Evolutionary conservation across 2,888 invertebrate species (phyloP), one percentile per base, ranked within the genome.

Genomic region (Empis livida): DNA sequence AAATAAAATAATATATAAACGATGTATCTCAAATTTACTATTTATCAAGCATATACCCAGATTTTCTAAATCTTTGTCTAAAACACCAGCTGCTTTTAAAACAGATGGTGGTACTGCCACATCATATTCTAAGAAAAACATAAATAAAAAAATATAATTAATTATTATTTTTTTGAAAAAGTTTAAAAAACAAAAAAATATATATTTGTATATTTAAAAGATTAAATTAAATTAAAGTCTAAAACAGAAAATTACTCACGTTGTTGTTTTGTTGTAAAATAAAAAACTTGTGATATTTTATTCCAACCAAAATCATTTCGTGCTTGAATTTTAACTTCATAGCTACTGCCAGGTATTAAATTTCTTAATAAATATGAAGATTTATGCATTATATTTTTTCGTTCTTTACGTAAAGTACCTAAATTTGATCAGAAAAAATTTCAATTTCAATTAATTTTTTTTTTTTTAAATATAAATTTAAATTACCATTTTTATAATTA

Each of bases 261-360:
- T 59, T 71, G 67, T 41, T 70, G 68, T 59, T 73, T 65, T 14
- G 75, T 75, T 39, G 70, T 68, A 60, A 76, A 76, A 55, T 71
- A 70, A 59, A 75, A 75, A 42, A 71, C 65, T n/a, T 73, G 73
- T 23, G 74, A 74, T 49, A 71, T 58, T 54, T 72, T 71, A 59
- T 74, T 74, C 75, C 75, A 75, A 35, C 75, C 76, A 57, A 74
- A 74, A 31, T 69, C 65, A 57, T 77, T 77, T 59, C 70, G 73
- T 9, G 76, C 75, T 54, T 73, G 72, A 4, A 77, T 74, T 45
- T 71, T 66, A 6, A 74, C 76, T 52, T 76, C 76, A 59, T 77
- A 77, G 51, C 72, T 71, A 0, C 71, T 68, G 2, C 71, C 73
- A 5, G 75, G 67, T 50, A 73, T 71, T 51, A 77, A 63, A 37